Conservation (phyloP, 2,888 invertebrate species). For the Hecatera dysodea region DNA sequence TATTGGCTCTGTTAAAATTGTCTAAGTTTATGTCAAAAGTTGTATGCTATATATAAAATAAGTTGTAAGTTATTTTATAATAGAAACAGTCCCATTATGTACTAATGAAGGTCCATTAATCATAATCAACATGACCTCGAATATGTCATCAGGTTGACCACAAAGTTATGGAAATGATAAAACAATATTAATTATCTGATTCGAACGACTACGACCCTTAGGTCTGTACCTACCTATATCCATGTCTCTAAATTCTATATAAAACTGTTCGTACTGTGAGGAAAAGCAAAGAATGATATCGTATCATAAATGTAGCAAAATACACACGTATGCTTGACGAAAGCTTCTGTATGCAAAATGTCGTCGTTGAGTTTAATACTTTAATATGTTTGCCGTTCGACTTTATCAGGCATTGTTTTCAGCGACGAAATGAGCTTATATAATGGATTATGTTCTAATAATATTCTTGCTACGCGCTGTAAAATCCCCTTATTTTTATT, state of each 20-base stretch:
- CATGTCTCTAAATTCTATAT: background rate
- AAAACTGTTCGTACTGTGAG: background rate
- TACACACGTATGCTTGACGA: slow-evolving; percentile 17
- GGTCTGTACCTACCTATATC: too few relatives aligned
- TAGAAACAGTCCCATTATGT: background rate
- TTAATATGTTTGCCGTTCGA: slow-evolving; percentile 44
- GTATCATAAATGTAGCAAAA: background rate
- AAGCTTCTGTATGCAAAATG: slow-evolving; percentile 26
- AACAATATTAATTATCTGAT: background rate
- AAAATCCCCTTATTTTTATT: slow-evolving; percentile 13
- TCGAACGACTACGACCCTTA: background rate
- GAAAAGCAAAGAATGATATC: background rate
- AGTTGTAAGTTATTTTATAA: background rate
- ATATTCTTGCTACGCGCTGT: slow-evolving; percentile 11
- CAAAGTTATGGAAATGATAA: background rate
- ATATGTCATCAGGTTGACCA: background rate
- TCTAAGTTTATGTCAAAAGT: too few relatives aligned
- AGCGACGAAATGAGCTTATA: slow-evolving; percentile 32
- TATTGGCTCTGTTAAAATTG: background rate
- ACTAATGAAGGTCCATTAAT: background rate
- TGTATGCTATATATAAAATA: too few relatives aligned
- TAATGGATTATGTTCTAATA: slow-evolving; percentile 37
- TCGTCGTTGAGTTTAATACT: slow-evolving; percentile 26
- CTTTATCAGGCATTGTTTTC: slow-evolving; percentile 39
- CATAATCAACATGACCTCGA: background rate